A percentile compares a stretch with the other conserved stretches of the same genome.
Conservation (phyloP, 2,113 vertebrate species). For the Corythoichthys haematopterus region DNA sequence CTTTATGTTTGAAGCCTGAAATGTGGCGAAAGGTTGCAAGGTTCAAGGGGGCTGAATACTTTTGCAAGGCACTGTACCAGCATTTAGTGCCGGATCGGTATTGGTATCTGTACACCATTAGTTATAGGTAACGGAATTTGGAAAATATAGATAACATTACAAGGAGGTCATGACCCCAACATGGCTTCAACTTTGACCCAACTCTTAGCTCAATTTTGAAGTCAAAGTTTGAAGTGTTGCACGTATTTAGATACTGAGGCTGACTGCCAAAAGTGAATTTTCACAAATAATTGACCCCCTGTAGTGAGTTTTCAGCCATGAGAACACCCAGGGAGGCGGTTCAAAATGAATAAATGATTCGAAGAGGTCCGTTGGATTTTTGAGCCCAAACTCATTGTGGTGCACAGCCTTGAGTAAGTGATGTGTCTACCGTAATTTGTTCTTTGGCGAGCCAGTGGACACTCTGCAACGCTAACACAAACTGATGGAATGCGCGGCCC, state of each 20-base stretch:
- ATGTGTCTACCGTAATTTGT: not conserved
- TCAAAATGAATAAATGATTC: not conserved
- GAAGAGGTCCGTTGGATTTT: not conserved
- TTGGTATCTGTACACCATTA: no score
- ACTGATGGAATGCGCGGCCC: not conserved
- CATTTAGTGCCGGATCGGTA: no score
- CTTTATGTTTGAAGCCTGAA: no score
- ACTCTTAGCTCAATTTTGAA: not conserved
- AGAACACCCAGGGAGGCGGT: not conserved
- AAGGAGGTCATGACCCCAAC: not conserved
- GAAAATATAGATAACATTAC: conserved; percentile 6
- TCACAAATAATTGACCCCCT: not conserved
- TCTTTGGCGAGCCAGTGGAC: not conserved
- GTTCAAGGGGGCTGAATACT: no score
- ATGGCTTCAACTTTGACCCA: not conserved
- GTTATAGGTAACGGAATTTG: conserved; percentile 5
- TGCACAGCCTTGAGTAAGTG: not conserved
- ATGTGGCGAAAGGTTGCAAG: no score
- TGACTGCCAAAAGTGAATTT: not conserved
- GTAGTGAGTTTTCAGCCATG: not conserved
- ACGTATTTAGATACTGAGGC: no score
- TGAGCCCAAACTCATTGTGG: not conserved
- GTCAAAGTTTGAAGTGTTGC: no score
- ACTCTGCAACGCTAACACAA: not conserved
- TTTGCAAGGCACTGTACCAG: no score